phyloP scores from a whole-genome alignment of 2,113 vertebrate species.

The Hystrix brachyura region DNA sequence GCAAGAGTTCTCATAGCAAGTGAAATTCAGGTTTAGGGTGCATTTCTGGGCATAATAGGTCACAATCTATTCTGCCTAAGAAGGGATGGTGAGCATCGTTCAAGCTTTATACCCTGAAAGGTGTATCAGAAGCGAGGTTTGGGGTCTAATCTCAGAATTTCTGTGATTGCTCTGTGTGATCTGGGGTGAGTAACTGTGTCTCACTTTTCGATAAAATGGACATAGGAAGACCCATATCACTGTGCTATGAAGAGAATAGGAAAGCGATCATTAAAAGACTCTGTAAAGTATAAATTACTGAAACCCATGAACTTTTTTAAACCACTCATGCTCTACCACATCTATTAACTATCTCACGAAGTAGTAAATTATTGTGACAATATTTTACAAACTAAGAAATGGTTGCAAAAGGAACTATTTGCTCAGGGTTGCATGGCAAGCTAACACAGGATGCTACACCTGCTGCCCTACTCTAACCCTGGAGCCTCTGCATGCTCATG shows the following conservation, averaged over 20 bases:
- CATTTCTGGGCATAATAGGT: rapidly evolving
- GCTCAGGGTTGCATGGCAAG: rapidly evolving
- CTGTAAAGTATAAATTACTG: neutral
- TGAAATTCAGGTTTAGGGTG: neutral
- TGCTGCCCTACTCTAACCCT: neutral
- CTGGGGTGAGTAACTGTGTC: neutral
- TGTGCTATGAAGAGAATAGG: neutral
- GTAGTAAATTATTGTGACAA: too few relatives aligned
- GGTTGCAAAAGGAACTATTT: neutral
- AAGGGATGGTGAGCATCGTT: neutral
- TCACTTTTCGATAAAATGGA: neutral
- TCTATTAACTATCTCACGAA: neutral
- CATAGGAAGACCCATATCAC: too few relatives aligned
- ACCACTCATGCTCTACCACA: too few relatives aligned
- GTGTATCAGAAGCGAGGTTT: rapidly evolving
- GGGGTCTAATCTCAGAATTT: neutral
- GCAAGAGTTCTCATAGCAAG: neutral
- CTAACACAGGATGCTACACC: neutral
- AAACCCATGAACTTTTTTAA: rapidly evolving
- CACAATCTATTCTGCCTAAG: neutral
- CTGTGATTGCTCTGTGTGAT: neutral
- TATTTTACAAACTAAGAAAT: neutral
- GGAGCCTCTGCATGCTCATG: neutral
- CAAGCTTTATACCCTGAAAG: neutral
- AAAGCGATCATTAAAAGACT: neutral